Evolutionary conservation across 2,113 vertebrate species (phyloP), one percentile per base, ranked within the genome.

Genomic region (Cephalopholis sonnerati): DNA sequence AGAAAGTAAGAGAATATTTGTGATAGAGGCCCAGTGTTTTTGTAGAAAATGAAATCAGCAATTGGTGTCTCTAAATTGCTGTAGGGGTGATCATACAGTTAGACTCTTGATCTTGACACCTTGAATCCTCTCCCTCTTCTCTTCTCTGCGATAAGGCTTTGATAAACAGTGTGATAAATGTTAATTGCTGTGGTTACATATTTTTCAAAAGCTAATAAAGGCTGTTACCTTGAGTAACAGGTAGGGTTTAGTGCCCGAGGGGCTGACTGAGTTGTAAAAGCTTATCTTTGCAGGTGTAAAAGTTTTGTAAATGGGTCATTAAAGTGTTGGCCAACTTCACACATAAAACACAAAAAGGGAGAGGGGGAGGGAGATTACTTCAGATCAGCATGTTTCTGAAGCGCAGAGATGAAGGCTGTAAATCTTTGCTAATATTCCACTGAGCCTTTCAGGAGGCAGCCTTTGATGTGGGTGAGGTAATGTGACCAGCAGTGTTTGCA

Each of bases 401-500:
- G 90, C 82, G 46, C 41, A 58, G 86, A 89, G 86, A 93, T 89
- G 80, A 89, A 81, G 77, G 90, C 90, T 87, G 87, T 93, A 94
- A 94, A 93, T 93, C 89, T 90, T 77, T 82, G 83, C 92, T 92
- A 93, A 93, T 93, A 93, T 92, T 95, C 91, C 91, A 92, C 89
- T 68, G 90, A 91, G 92, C 93, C 89, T 93, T 93, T 92, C 90
- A 93, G 86, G 79, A 91, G 80, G 86, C 86, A 75, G 88, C 82
- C 92, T 95, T 95, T 95, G 94, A 95, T 94, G 94, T 94, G 89
- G 85, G 93, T 94, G 93, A 95, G 90, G 93, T 95, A 94, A 94
- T 93, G 90, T 93, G 90, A 90, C 91, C 86, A 84, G 91, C 91
- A 89, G 92, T 94, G 93, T 94, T 94, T 93, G 94, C 93, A 93